A percentile compares a stretch with the other conserved stretches of the same genome.
These are phyloP conservation scores for Bimastos eiseni DNA, from an alignment of 2,888 invertebrate species.

Conservation along the genomic window DNA sequence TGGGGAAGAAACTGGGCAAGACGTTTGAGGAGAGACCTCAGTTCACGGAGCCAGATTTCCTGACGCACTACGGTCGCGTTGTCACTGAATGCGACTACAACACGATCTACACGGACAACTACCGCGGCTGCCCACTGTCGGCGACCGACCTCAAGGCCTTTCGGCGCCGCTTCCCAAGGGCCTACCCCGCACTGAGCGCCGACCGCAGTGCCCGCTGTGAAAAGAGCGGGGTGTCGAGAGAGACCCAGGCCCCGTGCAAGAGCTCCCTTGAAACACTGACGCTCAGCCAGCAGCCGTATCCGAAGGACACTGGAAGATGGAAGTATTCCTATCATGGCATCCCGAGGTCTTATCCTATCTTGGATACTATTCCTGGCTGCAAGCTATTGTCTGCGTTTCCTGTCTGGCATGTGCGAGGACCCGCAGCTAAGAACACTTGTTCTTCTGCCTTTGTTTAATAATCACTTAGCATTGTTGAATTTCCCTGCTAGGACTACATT, in stretches of 20 bases:
- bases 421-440: neutral
- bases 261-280: neutral
- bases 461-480: neutral
- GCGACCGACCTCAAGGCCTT: neutral
- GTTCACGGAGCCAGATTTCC: conserved; percentile 47
- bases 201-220: neutral
- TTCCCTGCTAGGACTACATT: neutral
- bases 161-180: neutral
- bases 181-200: neutral
- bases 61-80: conserved; percentile 48
- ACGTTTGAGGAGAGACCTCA: conserved; percentile 47
- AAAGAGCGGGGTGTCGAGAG: neutral
- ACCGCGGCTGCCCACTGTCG: conserved; percentile 3
- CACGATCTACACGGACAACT: conserved; percentile 20
- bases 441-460: neutral
- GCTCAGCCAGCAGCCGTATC: neutral
- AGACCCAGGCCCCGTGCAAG: neutral
- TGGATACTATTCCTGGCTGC: neutral
- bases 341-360: neutral
- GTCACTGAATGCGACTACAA: conserved; percentile 44
- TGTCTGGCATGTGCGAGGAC: neutral
- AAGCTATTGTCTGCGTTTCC: neutral
- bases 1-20: conserved; percentile 47
- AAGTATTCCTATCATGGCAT: conserved; percentile 13
- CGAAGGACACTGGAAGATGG: neutral